phyloP scores from a whole-genome alignment of 2,113 vertebrate genomes.

The Peromyscus polionotus region DNA sequence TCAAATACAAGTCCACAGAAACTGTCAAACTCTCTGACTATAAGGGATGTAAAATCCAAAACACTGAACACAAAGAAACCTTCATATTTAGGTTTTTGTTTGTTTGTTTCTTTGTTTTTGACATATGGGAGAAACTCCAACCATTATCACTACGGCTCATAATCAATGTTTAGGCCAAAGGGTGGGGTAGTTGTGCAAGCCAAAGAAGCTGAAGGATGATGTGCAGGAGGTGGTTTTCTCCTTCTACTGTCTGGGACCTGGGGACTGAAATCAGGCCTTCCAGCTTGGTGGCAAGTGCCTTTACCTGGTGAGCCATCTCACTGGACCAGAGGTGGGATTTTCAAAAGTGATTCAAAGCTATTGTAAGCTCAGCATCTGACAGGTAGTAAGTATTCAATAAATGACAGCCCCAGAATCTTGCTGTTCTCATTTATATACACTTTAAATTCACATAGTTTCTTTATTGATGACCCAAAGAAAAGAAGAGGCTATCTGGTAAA shows the following conservation, averaged over 20 bases:
- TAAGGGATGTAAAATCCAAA: slow-evolving; percentile 7
- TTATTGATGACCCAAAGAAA: slow-evolving; percentile 16
- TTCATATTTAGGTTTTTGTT: background rate
- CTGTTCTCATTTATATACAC: background rate
- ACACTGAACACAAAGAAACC: background rate
- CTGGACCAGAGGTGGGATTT: background rate
- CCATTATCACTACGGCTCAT: background rate
- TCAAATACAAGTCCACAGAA: background rate
- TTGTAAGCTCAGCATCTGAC: background rate
- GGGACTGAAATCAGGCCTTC: background rate
- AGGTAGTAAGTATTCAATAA: slow-evolving; percentile 3
- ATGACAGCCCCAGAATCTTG: background rate
- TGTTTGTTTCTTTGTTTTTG: background rate
- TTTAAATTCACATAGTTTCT: background rate
- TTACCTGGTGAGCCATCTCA: background rate
- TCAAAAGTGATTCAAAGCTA: background rate
- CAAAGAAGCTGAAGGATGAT: too few relatives aligned
- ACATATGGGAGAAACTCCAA: background rate
- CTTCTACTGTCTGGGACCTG: background rate
- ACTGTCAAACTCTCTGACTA: background rate
- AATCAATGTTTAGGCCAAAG: slow-evolving; percentile 2
- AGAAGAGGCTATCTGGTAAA: background rate
- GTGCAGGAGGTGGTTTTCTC: too few relatives aligned
- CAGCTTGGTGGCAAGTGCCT: background rate
- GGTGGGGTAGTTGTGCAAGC: too few relatives aligned